Conservation (phyloP, 2,888 invertebrate species). For the Tolmerus cingulatus region DNA sequence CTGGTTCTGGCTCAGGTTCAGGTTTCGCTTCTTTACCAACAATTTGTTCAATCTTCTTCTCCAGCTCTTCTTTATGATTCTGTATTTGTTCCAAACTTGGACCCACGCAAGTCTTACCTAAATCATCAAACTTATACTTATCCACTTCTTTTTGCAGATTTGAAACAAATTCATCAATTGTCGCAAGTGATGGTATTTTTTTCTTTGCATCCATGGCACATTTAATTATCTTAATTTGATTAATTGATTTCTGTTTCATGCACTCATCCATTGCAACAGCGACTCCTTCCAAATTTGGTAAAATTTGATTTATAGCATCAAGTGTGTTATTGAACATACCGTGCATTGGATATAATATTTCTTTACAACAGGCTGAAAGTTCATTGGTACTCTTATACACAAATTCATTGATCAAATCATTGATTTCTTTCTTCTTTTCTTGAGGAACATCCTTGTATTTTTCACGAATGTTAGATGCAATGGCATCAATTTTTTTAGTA, state of each 20-base stretch:
- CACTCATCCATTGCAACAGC: background rate
- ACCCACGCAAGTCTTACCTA: background rate
- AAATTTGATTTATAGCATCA: background rate
- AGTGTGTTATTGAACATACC: background rate
- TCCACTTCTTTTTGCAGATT: background rate
- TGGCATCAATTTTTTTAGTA: background rate
- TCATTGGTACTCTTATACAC: background rate
- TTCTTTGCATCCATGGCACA: conserved; percentile 9
- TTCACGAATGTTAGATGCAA: background rate
- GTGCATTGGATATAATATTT: background rate
- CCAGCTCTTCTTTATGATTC: background rate
- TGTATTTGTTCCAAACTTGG: background rate
- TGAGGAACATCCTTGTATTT: background rate
- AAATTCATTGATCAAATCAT: background rate
- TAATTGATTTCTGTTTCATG: background rate
- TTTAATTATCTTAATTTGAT: background rate
- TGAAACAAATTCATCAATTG: background rate
- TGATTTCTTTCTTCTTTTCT: background rate
- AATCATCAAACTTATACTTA: background rate
- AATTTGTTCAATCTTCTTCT: background rate
- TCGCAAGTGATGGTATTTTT: background rate
- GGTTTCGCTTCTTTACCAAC: background rate
- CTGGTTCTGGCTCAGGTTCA: background rate
- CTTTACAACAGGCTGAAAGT: background rate
- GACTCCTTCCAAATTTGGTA: background rate